Conservation (phyloP, 35 echinoderm and acorn worm genomes). For the Ophiothrix spiculata region DNA sequence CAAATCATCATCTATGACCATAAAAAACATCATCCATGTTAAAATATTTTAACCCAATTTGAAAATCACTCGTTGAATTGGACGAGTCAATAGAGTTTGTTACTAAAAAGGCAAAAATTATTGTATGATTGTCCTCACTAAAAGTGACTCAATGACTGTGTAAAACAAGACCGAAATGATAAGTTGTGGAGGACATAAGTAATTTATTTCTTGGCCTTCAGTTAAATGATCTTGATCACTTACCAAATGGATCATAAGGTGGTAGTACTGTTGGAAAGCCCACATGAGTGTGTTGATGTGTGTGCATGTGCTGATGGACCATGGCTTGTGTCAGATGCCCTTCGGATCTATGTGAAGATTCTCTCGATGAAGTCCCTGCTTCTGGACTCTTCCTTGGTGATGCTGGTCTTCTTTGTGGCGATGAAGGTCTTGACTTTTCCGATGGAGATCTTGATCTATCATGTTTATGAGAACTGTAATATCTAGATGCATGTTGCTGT, state of each 20-base stretch:
- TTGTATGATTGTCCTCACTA: neutral
- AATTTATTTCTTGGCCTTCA: neutral
- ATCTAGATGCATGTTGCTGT: conserved; percentile 61
- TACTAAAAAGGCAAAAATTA: neutral
- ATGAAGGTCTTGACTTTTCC: conserved; percentile 19
- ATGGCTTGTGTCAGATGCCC: neutral
- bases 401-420: conserved; percentile 18
- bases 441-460: conserved; percentile 21
- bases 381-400: conserved; percentile 58
- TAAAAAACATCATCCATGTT: no score
- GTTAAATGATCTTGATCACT: neutral
- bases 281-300: conserved; percentile 70
- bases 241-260: conserved; percentile 73
- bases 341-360: neutral
- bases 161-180: no score
- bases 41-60: neutral
- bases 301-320: conserved; percentile 68
- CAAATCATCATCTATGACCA: no score
- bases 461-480: conserved; percentile 44
- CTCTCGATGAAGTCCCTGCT: conserved; percentile 16
- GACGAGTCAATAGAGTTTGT: neutral
- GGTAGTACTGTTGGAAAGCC: conserved; percentile 56
- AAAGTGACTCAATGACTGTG: no score
- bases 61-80: neutral
- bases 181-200: neutral